Percentiles rank a stretch among this genome's conserved stretches.
phyloP scores from a whole-genome alignment of 2,888 invertebrate species.

The Drosophila helvetica region DNA sequence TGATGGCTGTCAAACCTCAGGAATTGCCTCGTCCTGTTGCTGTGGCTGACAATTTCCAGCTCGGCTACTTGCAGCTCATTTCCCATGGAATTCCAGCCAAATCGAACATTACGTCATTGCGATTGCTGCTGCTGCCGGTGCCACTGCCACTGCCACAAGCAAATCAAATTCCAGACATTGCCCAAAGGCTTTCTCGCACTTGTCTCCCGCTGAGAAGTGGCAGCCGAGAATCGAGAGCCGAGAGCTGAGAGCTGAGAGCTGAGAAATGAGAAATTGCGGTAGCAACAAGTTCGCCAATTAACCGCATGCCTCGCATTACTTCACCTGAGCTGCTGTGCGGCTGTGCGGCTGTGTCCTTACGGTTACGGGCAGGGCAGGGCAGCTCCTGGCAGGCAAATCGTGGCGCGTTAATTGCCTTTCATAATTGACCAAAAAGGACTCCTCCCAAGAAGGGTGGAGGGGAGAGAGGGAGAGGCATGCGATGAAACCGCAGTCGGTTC shows the following conservation, averaged over 20 bases:
- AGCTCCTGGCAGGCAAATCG: slow-evolving; percentile 20
- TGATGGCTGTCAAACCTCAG: background rate
- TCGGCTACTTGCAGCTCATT: background rate
- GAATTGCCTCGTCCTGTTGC: background rate
- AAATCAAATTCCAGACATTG: slow-evolving; percentile 42
- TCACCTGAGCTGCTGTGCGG: background rate
- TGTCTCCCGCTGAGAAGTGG: background rate
- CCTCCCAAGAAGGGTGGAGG: slow-evolving; percentile 13
- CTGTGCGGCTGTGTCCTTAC: background rate
- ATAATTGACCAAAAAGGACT: slow-evolving; percentile 41
- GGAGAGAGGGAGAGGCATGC: background rate
- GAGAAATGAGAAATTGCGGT: slow-evolving; percentile 38
- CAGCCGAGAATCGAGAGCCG: no score
- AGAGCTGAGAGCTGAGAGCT: slow-evolving; percentile 10
- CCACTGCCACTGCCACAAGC: slow-evolving; percentile 12
- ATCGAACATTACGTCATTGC: background rate
- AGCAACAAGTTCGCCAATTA: slow-evolving; percentile 43
- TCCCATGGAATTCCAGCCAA: background rate
- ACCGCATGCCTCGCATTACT: slow-evolving; percentile 29
- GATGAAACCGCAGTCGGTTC: background rate
- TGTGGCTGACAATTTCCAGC: background rate
- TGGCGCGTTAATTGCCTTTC: slow-evolving; percentile 39
- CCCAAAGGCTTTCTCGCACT: slow-evolving; percentile 31
- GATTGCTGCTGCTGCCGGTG: slow-evolving; percentile 1
- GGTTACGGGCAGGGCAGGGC: no score